phyloP scores from a whole-genome alignment of 2,113 vertebrate genomes.

The Lonchura striata region DNA sequence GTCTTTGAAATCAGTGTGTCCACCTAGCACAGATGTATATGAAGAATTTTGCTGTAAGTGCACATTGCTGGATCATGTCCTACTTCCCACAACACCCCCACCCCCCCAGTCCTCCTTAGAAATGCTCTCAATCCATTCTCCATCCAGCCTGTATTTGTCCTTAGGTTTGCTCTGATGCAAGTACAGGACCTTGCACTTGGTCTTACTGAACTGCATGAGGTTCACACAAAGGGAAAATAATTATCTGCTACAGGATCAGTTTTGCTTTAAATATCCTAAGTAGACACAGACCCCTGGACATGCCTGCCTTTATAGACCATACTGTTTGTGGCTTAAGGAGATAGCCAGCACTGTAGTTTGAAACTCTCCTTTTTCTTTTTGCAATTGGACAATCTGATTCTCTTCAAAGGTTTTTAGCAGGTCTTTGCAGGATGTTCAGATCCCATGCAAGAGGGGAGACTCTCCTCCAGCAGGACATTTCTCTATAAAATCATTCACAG shows the following conservation, averaged over 20 bases:
- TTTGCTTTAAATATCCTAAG: background rate
- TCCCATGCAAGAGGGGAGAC: accelerated
- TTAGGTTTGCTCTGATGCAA: background rate
- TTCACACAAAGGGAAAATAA: background rate
- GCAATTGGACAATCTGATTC: background rate
- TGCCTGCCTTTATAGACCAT: background rate
- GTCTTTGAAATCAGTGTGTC: background rate
- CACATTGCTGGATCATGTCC: accelerated
- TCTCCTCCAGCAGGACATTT: background rate
- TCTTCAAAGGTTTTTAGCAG: background rate
- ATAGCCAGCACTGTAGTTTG: background rate
- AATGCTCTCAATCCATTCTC: background rate
- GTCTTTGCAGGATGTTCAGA: background rate
- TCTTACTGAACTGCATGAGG: background rate
- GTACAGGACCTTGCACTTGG: background rate
- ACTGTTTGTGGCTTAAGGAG: background rate
- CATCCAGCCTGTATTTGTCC: background rate
- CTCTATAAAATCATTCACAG: background rate
- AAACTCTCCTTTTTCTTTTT: background rate
- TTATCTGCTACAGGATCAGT: background rate
- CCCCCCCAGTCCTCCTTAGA: background rate
- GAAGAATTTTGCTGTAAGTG: background rate
- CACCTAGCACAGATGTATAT: background rate
- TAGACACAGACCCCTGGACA: background rate
- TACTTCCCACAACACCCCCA: background rate